Percentiles rank a stretch among this genome's conserved stretches.
phyloP scores from a whole-genome alignment of 2,797 vertebrate genomes.

The Leuciscus waleckii region DNA sequence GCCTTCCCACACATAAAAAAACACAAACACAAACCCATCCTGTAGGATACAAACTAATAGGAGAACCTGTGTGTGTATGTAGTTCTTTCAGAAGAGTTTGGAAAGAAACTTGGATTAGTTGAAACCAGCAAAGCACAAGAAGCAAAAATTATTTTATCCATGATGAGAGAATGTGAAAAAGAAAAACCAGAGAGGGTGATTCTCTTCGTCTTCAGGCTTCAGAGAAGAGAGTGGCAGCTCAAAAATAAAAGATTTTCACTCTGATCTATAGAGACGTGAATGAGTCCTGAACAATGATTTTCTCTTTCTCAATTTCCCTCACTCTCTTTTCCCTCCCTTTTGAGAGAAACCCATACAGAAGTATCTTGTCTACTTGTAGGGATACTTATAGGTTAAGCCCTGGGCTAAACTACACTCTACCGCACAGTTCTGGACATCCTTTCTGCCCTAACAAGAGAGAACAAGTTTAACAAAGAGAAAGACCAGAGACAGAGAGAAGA shows the following conservation, averaged over 20 bases:
- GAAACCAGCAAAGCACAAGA: neutral
- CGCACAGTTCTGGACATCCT: constrained; percentile 11
- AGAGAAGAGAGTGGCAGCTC: neutral
- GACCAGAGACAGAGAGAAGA: constrained; percentile 27
- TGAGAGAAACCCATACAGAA: constrained; percentile 21
- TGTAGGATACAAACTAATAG: neutral
- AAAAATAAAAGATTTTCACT: constrained; percentile 41
- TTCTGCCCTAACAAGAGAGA: constrained; percentile 19
- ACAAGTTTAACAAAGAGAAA: constrained; percentile 11
- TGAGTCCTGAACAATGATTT: constrained; percentile 25
- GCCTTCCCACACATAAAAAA: neutral
- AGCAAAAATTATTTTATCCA: neutral
- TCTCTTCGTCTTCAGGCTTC: constrained; percentile 2
- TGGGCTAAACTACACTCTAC: constrained; percentile 31
- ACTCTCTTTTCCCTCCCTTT: constrained; percentile 12
- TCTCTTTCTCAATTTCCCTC: constrained; percentile 25
- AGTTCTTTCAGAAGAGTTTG: constrained; percentile 13
- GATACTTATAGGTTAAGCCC: constrained; percentile 41
- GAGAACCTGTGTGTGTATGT: neutral
- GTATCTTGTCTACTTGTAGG: constrained; percentile 36
- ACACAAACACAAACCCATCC: neutral
- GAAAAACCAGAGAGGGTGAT: neutral
- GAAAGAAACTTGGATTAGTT: constrained; percentile 25
- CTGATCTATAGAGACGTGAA: constrained; percentile 30
- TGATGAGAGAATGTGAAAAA: constrained; percentile 17